Percentiles rank a stretch among this genome's conserved stretches.
phyloP scores from a whole-genome alignment of 1,140 invertebrate genomes.

The Oncopeltus fasciatus region DNA sequence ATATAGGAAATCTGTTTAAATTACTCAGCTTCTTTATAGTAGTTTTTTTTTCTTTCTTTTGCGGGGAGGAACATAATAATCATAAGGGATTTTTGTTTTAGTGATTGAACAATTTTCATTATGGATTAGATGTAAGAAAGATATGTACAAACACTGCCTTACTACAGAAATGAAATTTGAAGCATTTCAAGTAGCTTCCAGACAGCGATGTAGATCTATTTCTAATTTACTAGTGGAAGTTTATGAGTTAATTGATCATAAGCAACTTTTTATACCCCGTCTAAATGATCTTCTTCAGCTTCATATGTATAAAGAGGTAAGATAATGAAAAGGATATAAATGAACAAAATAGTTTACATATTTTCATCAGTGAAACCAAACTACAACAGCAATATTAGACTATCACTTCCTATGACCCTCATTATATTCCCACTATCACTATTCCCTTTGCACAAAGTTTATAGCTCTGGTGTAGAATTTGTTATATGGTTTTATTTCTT shows the following conservation, averaged over 20 bases:
- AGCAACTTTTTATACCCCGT: conserved; percentile 36
- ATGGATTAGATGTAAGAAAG: conserved; percentile 31
- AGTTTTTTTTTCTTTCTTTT: no score
- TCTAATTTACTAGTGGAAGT: conserved; percentile 40
- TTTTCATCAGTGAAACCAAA: neutral
- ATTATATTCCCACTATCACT: neutral
- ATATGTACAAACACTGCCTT: conserved; percentile 30
- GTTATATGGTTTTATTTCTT: neutral
- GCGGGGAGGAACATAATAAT: no score
- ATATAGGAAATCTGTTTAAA: no score
- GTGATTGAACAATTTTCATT: conserved; percentile 44
- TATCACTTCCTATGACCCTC: neutral
- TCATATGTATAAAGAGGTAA: conserved; percentile 43
- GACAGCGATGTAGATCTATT: conserved; percentile 36
- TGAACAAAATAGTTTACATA: neutral
- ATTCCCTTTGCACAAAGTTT: neutral
- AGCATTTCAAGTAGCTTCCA: conserved; percentile 41
- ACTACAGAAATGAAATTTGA: conserved; percentile 39
- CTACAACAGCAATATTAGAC: neutral
- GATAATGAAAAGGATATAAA: no score
- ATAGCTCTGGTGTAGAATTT: neutral
- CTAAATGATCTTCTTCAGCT: conserved; percentile 36
- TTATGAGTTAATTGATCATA: conserved; percentile 38
- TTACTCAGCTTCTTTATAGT: no score
- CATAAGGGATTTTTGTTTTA: conserved; percentile 29